Evolutionary conservation across 2,113 vertebrate genomes (phyloP).

Genomic region (Bubo bubo): DNA sequence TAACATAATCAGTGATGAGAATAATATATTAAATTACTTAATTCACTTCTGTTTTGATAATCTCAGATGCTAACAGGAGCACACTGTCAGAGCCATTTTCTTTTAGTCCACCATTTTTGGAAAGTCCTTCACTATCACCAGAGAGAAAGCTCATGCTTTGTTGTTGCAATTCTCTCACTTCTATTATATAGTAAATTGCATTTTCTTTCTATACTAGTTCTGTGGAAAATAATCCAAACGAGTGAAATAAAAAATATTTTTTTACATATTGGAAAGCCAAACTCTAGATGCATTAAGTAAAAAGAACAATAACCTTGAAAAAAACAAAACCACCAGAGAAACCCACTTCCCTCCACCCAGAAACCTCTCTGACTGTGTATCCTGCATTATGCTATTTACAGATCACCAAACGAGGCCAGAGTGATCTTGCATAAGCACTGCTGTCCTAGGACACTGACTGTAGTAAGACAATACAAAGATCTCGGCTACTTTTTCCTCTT

Average conservation of each 20-base stretch:
- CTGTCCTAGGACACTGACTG: not conserved
- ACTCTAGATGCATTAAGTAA: not conserved
- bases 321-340: not conserved
- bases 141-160: not conserved
- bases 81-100: not conserved
- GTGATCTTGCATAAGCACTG: not conserved
- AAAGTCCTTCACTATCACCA: not conserved
- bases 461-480: not conserved
- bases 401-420: not conserved
- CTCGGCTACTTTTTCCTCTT: not conserved
- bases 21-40: conserved; percentile 32
- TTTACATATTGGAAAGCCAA: not conserved
- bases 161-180: not conserved
- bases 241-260: not conserved
- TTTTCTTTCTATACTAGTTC: not conserved
- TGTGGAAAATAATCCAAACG: not conserved
- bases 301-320: not conserved
- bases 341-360: not conserved
- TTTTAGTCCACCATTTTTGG: not conserved
- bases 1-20: conserved; percentile 8
- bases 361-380: not conserved
- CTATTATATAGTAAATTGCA: not conserved
- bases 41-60: conserved; percentile 25
- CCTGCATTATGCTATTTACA: not conserved
- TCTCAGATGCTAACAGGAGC: not conserved